Evolutionary conservation across 2,113 vertebrate species (phyloP).

Genomic region (Lipotes vexillifer): DNA sequence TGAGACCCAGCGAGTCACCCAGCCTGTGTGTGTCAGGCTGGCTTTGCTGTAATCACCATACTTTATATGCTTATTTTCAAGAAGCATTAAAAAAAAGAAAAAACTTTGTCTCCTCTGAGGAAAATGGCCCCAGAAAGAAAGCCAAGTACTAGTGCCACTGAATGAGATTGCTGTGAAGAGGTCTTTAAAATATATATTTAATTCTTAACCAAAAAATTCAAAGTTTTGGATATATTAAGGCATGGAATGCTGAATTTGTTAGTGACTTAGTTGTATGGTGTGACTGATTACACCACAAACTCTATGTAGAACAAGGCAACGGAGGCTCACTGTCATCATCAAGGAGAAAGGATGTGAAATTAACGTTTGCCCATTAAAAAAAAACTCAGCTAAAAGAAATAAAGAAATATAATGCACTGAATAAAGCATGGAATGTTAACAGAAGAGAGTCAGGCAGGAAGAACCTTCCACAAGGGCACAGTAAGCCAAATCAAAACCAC

Average conservation of each 20-base stretch:
- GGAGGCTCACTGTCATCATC: background rate
- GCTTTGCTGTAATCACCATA: background rate
- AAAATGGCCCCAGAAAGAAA: background rate
- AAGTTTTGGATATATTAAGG: background rate
- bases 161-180: background rate
- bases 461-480: background rate
- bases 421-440: background rate
- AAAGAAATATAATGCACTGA: background rate
- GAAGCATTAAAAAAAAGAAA: background rate
- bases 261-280: background rate
- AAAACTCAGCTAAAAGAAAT: background rate
- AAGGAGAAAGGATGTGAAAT: background rate
- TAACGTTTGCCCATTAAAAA: background rate
- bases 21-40: background rate
- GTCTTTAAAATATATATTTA: background rate
- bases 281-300: background rate
- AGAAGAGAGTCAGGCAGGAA: background rate
- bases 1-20: background rate
- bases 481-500: background rate
- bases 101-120: background rate
- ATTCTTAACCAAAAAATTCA: background rate
- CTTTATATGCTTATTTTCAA: background rate
- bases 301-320: background rate
- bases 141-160: background rate
- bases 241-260: background rate